Evolutionary conservation across 1,140 invertebrate genomes (phyloP), one percentile per base, ranked within the genome.

Genomic region (Dreissena rostriformis): DNA sequence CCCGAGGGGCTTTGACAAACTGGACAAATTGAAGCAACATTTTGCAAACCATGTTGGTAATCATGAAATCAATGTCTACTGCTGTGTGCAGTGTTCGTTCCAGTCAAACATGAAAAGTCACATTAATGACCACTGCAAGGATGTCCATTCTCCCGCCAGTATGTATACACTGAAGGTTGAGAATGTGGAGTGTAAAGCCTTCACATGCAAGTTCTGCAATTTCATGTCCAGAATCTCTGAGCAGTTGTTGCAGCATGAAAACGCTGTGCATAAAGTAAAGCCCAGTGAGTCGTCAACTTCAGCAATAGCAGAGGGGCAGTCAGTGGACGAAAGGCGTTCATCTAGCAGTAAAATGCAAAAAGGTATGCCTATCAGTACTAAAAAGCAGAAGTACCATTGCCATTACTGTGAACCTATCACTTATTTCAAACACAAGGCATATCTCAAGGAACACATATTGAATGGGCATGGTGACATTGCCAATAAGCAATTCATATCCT

Each of bases 371-470:
- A n/a, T n/a, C n/a, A 55, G 24, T n/a, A 71, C 22, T 22, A 81
- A 81, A 49, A 82, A 82, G 29, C 29, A 29, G 19, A 83, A 83
- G 55, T 83, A 84, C 49, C 82, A 84, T 67, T 84, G 82, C 77
- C 65, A 84, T 52, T 84, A 84, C 63, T 84, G 82, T 28, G 39
- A 5, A 39, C 39, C 39, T 39, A 70, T 52, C 22, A n/a, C 53
- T 4, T 72, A 70, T 52, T 84, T 76, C 24, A 84, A 84, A 29
- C 82, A 84, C 65, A 84, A 78, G 65, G 51, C n/a, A 10, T 65
- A 77, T 57, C 65, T 84, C 28, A 84, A 78, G 70, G 66, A 84
- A 49, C 82, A 84, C 28, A 51, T 84, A 24, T 6, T 29, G 12
- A 61, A 22, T 76, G 75, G 65, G 0, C 82, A 84, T 53, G 51